Base-by-base conservation (phyloP, 2,888 invertebrate species). In the Ariolimax columbianus region DNA sequence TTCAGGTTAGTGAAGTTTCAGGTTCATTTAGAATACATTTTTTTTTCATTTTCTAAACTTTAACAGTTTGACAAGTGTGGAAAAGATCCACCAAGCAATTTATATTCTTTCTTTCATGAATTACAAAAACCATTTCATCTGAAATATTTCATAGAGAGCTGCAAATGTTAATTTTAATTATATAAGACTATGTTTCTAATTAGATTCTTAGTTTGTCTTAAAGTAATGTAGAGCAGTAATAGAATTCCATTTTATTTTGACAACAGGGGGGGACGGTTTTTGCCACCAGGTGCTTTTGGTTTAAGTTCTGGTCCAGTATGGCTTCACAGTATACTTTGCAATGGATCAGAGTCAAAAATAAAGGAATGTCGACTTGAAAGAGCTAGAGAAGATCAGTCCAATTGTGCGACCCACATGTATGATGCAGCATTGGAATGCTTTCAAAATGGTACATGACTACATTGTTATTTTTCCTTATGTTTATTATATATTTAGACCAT, bases 231-330 rank as follows among this genome's bases (percentile, higher is more conserved):
- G n/a, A 63, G 59, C 26, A 63, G 7, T 63, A 68, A 36, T 68
- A 23, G 68, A 36, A 36, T 36, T 7, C 59, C 59, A n/a, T 63
- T 63, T 11, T 63, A n/a, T n/a, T 63, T 63, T 63, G n/a, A n/a
- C 23, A n/a, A 33, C 30, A 66, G 82, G 14, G 85, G 75, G 38
- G 84, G 92, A 0, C 89, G 89, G 14, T 85, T 89, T 0, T 85
- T 89, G 0, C 85, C 89, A 2, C 82, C 89, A 11, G 89, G 89
- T 9, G 88, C 85, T 1, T 91, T 89, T 86, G 90, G 91, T 2
- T 86, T 84, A 59, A 92, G 92, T 38, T 84, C 83, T 7, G 92
- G 92, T 7, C 91, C 90, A 4, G 91, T 93, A 3, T 86, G 85
- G 86, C 80, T 86, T 0, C 88, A 88, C 26, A 86, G 88, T 40